These are phyloP conservation scores for Idris sp. DNA, from an alignment of 1,140 invertebrate species.

Conservation along the genomic window DNA sequence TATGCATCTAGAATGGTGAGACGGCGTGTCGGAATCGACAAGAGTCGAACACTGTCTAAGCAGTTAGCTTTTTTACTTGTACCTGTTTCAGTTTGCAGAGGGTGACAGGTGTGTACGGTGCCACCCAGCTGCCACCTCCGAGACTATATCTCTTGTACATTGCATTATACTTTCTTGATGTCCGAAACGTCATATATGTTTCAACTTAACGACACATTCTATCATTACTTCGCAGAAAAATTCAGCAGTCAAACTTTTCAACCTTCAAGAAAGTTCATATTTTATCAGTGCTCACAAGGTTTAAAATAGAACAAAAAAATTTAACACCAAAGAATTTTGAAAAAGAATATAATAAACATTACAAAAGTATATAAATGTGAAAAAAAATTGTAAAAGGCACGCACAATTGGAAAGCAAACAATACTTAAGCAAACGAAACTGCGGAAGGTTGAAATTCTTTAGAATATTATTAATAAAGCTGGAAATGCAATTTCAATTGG, in stretches of 20 bases:
- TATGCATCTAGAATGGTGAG: constrained; percentile 56
- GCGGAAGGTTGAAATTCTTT: neutral
- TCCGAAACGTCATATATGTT: constrained; percentile 39
- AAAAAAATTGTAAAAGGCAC: neutral
- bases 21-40: constrained; percentile 60
- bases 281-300: too few relatives aligned
- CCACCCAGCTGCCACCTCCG: constrained; percentile 72
- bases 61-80: constrained; percentile 71
- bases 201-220: constrained; percentile 22
- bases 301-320: too few relatives aligned
- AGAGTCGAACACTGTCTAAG: constrained; percentile 61
- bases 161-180: constrained; percentile 49
- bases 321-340: too few relatives aligned
- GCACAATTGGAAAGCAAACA: neutral
- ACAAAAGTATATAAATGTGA: too few relatives aligned
- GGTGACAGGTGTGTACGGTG: constrained; percentile 73
- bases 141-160: constrained; percentile 67
- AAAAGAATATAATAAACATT: too few relatives aligned
- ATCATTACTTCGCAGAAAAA: constrained; percentile 27
- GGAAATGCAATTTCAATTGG: constrained; percentile 29
- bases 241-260: constrained; percentile 3
- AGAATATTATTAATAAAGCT: constrained; percentile 21
- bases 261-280: too few relatives aligned
- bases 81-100: constrained; percentile 70
- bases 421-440: neutral